phyloP scores from a whole-genome alignment of 2,888 invertebrate genomes.

The Drosophila hamatofila region DNA sequence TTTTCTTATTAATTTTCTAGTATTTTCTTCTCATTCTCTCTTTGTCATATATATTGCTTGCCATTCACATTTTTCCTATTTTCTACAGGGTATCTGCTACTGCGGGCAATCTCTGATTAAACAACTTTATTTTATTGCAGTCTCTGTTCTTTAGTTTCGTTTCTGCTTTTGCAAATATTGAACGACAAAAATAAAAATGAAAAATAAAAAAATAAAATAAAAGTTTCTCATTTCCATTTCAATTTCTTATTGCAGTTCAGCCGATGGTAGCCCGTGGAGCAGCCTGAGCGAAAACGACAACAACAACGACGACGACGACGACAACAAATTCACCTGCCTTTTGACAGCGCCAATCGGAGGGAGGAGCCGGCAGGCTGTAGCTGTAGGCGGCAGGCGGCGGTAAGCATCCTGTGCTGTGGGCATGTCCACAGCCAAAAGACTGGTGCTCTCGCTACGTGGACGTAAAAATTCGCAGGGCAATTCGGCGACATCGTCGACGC shows the following conservation, averaged over 20 bases:
- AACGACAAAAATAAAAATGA: slow-evolving; percentile 27
- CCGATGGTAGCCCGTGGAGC: slow-evolving; percentile 13
- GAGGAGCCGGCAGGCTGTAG: slow-evolving; percentile 1
- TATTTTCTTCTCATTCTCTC: no score
- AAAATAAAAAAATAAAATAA: not conserved
- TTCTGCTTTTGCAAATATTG: slow-evolving; percentile 55
- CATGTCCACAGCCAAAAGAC: slow-evolving; percentile 89
- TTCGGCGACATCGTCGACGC: slow-evolving; percentile 86
- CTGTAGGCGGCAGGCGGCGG: slow-evolving; percentile 10
- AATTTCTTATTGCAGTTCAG: slow-evolving; percentile 75
- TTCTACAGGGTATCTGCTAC: not conserved
- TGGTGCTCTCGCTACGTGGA: slow-evolving; percentile 88
- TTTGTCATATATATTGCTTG: no score
- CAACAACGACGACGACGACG: slow-evolving; percentile 7
- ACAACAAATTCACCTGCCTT: slow-evolving; percentile 14
- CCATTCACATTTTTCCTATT: not conserved
- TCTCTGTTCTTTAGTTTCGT: slow-evolving; percentile 12
- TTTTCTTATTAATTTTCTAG: not conserved
- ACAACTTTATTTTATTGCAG: slow-evolving; percentile 24
- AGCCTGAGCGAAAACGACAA: slow-evolving; percentile 15
- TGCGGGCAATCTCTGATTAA: not conserved
- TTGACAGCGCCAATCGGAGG: slow-evolving; percentile 10
- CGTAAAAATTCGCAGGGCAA: slow-evolving; percentile 87
- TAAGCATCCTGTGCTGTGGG: slow-evolving; percentile 75
- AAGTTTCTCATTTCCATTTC: slow-evolving; percentile 72